These are phyloP conservation scores for Isurus oxyrinchus DNA, from an alignment of 2,113 vertebrate genomes.

Conservation along the genomic window DNA sequence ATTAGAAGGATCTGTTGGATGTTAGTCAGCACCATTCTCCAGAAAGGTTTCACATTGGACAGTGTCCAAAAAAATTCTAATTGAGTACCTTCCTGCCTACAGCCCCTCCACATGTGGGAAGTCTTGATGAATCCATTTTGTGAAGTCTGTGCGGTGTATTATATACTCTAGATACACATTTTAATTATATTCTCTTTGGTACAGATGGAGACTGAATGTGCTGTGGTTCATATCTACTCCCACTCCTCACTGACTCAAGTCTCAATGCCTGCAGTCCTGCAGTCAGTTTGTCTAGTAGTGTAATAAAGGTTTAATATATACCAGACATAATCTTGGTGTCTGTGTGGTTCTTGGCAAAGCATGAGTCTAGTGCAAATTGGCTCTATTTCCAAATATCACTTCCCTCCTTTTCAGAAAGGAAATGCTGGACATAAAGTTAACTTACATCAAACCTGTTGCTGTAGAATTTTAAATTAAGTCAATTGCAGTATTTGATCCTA, in stretches of 20 bases:
- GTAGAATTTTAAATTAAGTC: neutral
- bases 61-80: conserved; percentile 1
- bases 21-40: conserved; percentile 7
- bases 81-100: conserved; percentile 4
- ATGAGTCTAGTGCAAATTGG: conserved; percentile 21
- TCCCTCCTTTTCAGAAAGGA: neutral
- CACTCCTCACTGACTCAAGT: conserved; percentile 30
- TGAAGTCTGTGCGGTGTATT: conserved; percentile 16
- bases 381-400: neutral
- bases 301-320: conserved; percentile 30
- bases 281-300: conserved; percentile 4
- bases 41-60: neutral
- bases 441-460: conserved; percentile 13
- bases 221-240: conserved; percentile 13
- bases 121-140: conserved; percentile 31
- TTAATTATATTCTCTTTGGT: conserved; percentile 16
- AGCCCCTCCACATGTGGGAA: conserved; percentile 8
- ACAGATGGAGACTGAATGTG: neutral
- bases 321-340: conserved; percentile 35
- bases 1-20: neutral
- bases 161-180: conserved; percentile 17
- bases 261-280: conserved; percentile 17
- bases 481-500: neutral
- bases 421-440: neutral
- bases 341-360: neutral